A percentile compares a stretch with the other conserved stretches of the same genome.
Conservation (phyloP, 92 coral and sea anemone species). For the Palythoa grandis region DNA sequence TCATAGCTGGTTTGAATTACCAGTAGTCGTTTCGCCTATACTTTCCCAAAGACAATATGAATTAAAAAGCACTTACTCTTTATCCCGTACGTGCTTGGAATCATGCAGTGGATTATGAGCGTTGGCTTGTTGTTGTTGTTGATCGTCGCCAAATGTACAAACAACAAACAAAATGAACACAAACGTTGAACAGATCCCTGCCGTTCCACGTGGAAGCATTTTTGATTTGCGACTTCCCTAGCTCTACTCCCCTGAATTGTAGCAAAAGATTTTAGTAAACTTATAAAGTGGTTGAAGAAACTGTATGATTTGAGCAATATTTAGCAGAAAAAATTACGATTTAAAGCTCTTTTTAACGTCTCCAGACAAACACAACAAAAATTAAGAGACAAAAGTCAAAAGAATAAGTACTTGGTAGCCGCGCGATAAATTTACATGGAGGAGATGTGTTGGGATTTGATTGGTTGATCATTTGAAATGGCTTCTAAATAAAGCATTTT, state of each 20-base stretch:
- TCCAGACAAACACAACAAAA: neutral
- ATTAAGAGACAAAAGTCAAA: neutral
- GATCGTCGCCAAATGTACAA: conserved; percentile 53
- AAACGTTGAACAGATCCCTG: neutral
- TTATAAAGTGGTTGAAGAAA: neutral
- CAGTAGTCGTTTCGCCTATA: no score
- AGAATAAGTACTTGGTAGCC: conserved; percentile 32
- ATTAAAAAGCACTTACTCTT: conserved; percentile 79
- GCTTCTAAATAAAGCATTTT: neutral
- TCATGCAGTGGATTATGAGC: conserved; percentile 81
- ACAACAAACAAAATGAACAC: conserved; percentile 31
- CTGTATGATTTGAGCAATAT: neutral
- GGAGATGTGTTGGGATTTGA: conserved; percentile 27
- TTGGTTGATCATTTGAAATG: neutral
- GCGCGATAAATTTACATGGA: neutral
- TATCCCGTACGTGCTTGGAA: conserved; percentile 88
- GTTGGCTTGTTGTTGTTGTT: conserved; percentile 53
- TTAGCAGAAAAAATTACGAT: conserved; percentile 14
- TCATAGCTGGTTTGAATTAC: no score
- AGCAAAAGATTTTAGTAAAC: neutral
- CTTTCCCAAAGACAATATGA: neutral
- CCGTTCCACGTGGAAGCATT: conserved; percentile 28
- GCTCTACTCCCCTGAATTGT: neutral
- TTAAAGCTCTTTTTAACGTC: neutral
- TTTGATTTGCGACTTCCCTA: neutral